Base-by-base conservation (phyloP, 2,113 vertebrate genomes). In the Pterocles burchelli region DNA sequence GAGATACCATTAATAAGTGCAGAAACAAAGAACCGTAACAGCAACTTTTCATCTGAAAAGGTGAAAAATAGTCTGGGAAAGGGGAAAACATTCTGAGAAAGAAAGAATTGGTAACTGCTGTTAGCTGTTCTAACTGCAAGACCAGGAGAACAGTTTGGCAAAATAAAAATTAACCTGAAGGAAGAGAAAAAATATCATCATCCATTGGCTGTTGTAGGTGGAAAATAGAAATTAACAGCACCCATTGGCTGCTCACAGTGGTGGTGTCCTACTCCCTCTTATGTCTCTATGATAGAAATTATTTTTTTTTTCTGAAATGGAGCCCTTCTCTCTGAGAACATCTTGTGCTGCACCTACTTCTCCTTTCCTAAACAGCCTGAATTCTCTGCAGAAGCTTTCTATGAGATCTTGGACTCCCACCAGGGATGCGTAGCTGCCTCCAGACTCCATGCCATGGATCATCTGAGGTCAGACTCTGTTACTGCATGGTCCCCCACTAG, bases 381-480 rank as follows among this genome's bases (percentile, higher is more conserved):
- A 36, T 52, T 51, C 17, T 52, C 36, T 33, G 14, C 26, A 59
- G 21, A 74, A 58, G 10, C 19, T 61, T 38, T 38, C 26, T 52
- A 2, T 1, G 2, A 38, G 11, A 26, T 28, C 33, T 38, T 45
- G 52, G 61, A 33, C 28, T 38, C 25, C 17, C 17, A 16, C 26
- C 1, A 0, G 5, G 28, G 8, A 31, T 0, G 1, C 25, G 13
- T 1, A 3, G 29, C 58, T 41, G 54, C 19, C 18, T 52, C 19
- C 33, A 67, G 28, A 14, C 17, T 26, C 54, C 0, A 0, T 36
- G 18, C 11, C 0, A 1, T 1, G 1, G 9, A 57, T 26, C 25
- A 13, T 34, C 58, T 31, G 43, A 57, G 14, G 43, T 10, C 26
- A 45, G 26, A 22, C 25, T n/a, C 26, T 24, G 21, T 25, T 38